Evolutionary conservation across 2,113 vertebrate species (phyloP).

Genomic region (Raphicerus campestris): DNA sequence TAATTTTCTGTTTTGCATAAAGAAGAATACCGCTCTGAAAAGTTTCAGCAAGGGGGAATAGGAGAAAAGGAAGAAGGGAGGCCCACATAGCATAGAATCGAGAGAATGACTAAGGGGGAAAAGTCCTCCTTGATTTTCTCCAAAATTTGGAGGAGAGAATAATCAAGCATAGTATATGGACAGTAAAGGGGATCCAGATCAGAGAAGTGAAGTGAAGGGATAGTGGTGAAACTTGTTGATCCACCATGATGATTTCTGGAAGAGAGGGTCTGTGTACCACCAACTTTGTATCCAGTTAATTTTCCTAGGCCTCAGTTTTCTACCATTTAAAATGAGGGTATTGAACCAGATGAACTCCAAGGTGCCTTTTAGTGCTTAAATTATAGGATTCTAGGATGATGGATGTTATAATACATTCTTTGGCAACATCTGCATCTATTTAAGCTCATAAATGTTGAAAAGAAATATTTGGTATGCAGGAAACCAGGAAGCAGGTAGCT

Average conservation of each 20-base stretch:
- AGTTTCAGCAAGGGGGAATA: background rate
- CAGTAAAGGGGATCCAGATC: background rate
- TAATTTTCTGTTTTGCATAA: background rate
- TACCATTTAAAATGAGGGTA: background rate
- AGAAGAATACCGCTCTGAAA: background rate
- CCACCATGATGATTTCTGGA: background rate
- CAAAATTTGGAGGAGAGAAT: background rate
- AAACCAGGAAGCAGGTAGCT: constrained; percentile 69
- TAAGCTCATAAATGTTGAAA: constrained; percentile 68
- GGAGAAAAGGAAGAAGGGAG: background rate
- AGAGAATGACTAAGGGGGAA: background rate
- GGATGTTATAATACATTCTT: constrained; percentile 62
- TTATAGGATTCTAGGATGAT: constrained; percentile 45
- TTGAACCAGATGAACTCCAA: constrained; percentile 29
- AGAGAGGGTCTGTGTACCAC: background rate
- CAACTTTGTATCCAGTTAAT: background rate
- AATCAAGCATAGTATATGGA: background rate
- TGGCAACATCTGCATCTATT: constrained; percentile 74
- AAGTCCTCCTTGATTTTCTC: background rate
- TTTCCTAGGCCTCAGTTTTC: constrained; percentile 20
- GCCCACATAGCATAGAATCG: rapidly evolving
- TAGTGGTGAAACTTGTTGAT: background rate
- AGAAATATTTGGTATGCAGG: constrained; percentile 71
- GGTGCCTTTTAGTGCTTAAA: constrained; percentile 45
- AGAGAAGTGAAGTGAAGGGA: background rate